phyloP scores from a whole-genome alignment of 2,888 invertebrate species.

The Tanytarsus gracilentus region DNA sequence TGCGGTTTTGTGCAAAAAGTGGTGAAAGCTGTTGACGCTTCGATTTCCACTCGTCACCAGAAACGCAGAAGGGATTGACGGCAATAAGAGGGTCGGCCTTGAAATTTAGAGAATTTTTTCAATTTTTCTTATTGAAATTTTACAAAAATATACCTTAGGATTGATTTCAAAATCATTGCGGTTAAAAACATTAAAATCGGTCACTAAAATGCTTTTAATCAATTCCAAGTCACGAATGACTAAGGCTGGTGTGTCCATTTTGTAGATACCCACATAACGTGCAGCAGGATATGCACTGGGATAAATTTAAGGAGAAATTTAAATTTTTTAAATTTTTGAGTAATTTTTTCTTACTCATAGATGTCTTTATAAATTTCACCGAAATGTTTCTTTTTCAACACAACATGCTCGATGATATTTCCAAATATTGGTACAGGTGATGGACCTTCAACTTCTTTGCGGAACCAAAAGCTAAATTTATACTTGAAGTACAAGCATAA shows the following conservation, averaged over 20 bases:
- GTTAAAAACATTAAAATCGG: conserved; percentile 29
- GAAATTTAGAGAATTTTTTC: neutral
- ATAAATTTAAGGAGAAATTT: neutral
- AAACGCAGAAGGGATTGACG: conserved; percentile 11
- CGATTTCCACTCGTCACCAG: conserved; percentile 15
- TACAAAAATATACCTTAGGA: neutral
- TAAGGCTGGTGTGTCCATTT: conserved; percentile 30
- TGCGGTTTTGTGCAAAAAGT: neutral
- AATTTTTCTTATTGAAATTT: neutral
- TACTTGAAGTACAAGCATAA: conserved; percentile 30
- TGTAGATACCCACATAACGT: conserved; percentile 31
- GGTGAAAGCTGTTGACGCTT: neutral
- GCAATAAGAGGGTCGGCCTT: neutral
- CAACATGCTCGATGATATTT: conserved; percentile 30
- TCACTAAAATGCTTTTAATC: conserved; percentile 30
- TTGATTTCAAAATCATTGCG: conserved; percentile 23
- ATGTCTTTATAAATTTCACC: conserved; percentile 31
- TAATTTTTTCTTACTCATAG: conserved; percentile 29
- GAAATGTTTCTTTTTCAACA: conserved; percentile 30
- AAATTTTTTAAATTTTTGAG: neutral
- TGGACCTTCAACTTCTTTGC: conserved; percentile 28
- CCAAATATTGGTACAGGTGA: conserved; percentile 31
- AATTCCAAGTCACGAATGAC: conserved; percentile 30
- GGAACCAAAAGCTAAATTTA: conserved; percentile 30
- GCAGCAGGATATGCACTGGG: conserved; percentile 30